These are phyloP conservation scores for Nymphalis urticae DNA, from an alignment of 2,888 invertebrate genomes.

Conservation along the genomic window DNA sequence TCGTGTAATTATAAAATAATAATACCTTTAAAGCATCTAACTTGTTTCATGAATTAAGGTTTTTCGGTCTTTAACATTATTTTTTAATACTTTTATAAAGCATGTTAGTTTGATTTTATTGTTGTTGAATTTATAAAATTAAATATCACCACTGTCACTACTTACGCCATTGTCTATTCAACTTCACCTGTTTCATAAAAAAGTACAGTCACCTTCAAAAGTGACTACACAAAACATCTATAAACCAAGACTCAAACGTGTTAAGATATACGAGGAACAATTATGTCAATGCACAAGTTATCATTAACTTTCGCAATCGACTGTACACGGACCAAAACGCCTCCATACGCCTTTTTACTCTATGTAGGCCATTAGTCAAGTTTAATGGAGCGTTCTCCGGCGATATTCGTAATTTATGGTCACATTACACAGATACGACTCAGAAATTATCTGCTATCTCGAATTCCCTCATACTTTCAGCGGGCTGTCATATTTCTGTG, in stretches of 20 bases:
- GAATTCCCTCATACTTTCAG: conserved; percentile 38
- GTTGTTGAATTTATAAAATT: no score
- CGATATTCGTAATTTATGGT: conserved; percentile 68
- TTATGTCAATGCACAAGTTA: conserved; percentile 12
- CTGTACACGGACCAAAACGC: conserved; percentile 19
- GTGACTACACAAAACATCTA: neutral
- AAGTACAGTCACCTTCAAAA: no score
- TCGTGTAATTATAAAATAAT: no score
- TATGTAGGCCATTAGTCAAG: conserved; percentile 62
- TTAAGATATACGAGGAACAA: neutral
- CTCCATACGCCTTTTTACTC: conserved; percentile 52
- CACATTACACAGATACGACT: conserved; percentile 45
- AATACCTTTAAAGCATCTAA: no score
- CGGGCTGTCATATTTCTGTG: conserved; percentile 33
- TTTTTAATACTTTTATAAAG: no score
- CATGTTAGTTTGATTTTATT: no score
- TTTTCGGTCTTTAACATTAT: no score
- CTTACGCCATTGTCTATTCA: no score
- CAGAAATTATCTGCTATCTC: conserved; percentile 37
- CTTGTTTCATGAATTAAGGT: no score
- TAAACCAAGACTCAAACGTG: neutral
- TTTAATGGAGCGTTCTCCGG: conserved; percentile 63
- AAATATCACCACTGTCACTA: no score
- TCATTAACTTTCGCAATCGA: conserved; percentile 8
- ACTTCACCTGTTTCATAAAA: no score